phyloP scores from a whole-genome alignment of 2,797 vertebrate genomes.

The Netta rufina region DNA sequence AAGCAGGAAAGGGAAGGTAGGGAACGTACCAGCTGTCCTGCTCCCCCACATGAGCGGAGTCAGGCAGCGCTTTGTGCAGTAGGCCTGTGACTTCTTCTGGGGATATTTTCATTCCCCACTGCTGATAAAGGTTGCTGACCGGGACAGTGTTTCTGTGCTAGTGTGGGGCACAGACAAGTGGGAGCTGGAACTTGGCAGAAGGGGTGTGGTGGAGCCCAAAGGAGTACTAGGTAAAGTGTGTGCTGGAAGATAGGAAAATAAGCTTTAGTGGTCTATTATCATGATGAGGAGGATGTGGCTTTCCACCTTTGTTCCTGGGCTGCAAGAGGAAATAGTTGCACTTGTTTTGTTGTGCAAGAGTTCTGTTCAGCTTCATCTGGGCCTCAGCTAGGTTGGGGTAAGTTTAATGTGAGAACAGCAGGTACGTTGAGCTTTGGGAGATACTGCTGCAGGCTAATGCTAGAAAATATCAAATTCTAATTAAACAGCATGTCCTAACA shows the following conservation, averaged over 20 bases:
- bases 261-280: background rate
- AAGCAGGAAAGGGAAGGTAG: background rate
- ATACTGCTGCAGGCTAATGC: background rate
- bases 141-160: background rate
- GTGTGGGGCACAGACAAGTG: background rate
- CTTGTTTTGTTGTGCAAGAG: background rate
- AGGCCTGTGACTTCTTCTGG: background rate
- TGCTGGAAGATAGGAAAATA: background rate
- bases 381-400: background rate
- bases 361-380: background rate
- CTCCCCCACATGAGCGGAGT: background rate
- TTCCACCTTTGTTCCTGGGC: background rate
- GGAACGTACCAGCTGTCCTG: background rate
- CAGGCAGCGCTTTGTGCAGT: background rate
- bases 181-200: background rate
- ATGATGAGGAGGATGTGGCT: background rate
- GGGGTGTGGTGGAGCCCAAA: background rate
- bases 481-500: background rate
- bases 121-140: background rate
- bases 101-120: background rate
- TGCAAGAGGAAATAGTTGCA: background rate
- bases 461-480: background rate
- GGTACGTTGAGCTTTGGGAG: background rate
- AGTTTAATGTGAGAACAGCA: background rate
- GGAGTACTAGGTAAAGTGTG: rapidly evolving